These are phyloP conservation scores for Sitta europaea DNA, from an alignment of 2,113 vertebrate genomes.

Conservation along the genomic window DNA sequence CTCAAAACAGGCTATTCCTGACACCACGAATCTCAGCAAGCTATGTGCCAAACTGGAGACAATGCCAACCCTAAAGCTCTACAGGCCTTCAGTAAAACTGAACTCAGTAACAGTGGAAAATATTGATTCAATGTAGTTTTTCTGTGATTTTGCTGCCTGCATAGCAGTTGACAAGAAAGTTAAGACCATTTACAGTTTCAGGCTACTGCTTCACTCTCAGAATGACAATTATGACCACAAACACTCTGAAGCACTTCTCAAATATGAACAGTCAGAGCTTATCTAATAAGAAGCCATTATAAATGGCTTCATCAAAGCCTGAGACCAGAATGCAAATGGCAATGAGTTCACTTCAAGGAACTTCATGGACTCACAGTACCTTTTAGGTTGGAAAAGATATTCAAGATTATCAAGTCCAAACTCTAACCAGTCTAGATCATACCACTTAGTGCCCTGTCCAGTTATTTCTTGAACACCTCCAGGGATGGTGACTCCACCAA, in stretches of 20 bases:
- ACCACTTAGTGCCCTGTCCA: not conserved
- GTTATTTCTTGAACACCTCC: not conserved
- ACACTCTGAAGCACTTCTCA: not conserved
- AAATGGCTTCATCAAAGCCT: not conserved
- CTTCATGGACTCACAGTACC: not conserved
- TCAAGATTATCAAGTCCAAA: not conserved
- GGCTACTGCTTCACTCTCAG: not conserved
- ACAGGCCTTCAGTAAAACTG: not conserved
- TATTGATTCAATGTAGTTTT: rapidly evolving
- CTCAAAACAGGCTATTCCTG: not conserved
- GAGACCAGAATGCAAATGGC: not conserved
- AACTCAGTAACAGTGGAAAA: not conserved
- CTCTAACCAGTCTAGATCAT: not conserved
- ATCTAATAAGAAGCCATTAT: not conserved
- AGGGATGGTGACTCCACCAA: not conserved
- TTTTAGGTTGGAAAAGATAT: not conserved
- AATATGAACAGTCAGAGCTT: not conserved
- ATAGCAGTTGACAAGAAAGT: not conserved
- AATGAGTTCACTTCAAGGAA: not conserved
- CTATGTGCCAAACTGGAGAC: not conserved
- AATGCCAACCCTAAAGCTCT: not conserved
- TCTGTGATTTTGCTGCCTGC: not conserved
- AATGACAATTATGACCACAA: not conserved
- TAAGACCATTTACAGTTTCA: not conserved
- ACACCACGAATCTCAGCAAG: not conserved